phyloP scores from a whole-genome alignment of 2,113 vertebrate genomes.

The Oncorhynchus keta region DNA sequence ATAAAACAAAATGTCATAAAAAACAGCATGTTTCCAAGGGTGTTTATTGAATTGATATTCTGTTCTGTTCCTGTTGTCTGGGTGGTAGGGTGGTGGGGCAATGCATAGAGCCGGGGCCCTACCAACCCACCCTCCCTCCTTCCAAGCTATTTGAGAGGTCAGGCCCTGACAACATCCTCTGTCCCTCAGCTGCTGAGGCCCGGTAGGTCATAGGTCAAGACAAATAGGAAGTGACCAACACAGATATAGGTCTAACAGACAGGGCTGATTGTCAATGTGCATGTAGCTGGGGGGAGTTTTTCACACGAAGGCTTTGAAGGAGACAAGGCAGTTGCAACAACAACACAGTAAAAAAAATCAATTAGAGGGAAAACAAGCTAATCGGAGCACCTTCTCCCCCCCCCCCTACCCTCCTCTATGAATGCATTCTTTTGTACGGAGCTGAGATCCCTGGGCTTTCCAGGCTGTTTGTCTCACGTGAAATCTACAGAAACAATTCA shows the following conservation, averaged over 20 bases:
- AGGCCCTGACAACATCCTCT: not conserved
- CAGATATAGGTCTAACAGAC: constrained; percentile 41
- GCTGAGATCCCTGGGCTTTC: not conserved
- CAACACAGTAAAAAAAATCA: constrained; percentile 14
- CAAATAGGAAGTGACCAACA: constrained; percentile 63
- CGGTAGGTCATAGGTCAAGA: constrained; percentile 52
- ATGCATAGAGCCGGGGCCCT: not conserved
- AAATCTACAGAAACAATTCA: not conserved
- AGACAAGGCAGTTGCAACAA: not conserved
- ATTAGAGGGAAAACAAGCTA: constrained; percentile 35
- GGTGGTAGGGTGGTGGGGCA: not conserved
- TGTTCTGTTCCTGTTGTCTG: not conserved
- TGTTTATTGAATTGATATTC: no score
- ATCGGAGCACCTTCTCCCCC: not conserved
- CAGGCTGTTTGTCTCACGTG: not conserved
- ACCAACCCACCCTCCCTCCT: not conserved
- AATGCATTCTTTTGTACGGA: not conserved
- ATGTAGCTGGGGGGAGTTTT: not conserved
- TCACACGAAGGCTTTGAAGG: not conserved
- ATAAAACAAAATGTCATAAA: no score
- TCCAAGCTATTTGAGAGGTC: not conserved
- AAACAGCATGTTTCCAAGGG: no score
- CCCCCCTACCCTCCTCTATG: not conserved
- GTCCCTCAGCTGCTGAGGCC: constrained; percentile 49
- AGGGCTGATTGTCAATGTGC: constrained; percentile 10